These are phyloP conservation scores for Acromyrmex echinatior DNA, from an alignment of 1,140 invertebrate genomes.

Conservation along the genomic window DNA sequence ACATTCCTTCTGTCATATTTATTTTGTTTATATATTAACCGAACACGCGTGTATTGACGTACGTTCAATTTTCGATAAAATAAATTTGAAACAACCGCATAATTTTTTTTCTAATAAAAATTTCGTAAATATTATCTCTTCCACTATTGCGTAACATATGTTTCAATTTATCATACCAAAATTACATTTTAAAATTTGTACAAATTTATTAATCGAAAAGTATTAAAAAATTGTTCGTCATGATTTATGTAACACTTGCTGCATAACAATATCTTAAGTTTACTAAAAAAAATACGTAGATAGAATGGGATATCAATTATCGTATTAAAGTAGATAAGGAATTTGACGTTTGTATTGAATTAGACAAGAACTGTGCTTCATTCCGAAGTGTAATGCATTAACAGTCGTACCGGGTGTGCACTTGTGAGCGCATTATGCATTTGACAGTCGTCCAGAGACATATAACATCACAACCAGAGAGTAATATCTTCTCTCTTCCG, in stretches of 20 bases:
- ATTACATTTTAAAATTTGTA: not conserved
- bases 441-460: constrained; percentile 60
- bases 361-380: constrained; percentile 62
- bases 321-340: constrained; percentile 57
- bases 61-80: constrained; percentile 24
- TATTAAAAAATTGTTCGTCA: not conserved
- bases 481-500: constrained; percentile 56
- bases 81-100: constrained; percentile 3
- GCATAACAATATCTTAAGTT: not conserved
- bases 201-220: not conserved
- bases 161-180: not conserved
- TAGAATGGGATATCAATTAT: constrained; percentile 40
- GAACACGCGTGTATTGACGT: not conserved
- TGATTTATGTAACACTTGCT: not conserved
- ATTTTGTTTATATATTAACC: constrained; percentile 38
- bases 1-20: constrained; percentile 10
- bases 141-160: not conserved
- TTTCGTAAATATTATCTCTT: constrained; percentile 18
- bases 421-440: constrained; percentile 63
- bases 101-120: not conserved
- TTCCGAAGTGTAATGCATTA: constrained; percentile 59
- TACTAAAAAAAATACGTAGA: not conserved
- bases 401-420: constrained; percentile 53
- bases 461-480: constrained; percentile 59
- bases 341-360: constrained; percentile 58